Evolutionary conservation across 2,888 invertebrate genomes (phyloP).

Genomic region (Dilophus febrilis): DNA sequence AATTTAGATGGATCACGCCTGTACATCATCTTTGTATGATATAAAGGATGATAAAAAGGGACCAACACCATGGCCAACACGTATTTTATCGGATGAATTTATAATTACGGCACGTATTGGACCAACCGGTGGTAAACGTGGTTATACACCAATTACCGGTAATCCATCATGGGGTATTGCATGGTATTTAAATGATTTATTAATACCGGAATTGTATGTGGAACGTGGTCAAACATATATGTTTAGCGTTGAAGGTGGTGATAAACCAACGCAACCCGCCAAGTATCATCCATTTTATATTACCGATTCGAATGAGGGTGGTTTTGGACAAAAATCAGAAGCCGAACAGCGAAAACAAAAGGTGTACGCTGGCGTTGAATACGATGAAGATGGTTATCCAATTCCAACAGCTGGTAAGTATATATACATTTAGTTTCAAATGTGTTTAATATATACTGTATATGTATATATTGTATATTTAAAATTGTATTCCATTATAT

Average conservation of each 20-base stretch:
- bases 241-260: slow-evolving; percentile 73
- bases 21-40: slow-evolving; percentile 47
- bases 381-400: slow-evolving; percentile 57
- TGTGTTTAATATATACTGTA: not conserved
- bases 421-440: not conserved
- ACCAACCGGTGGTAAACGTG: slow-evolving; percentile 40
- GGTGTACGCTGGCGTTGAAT: slow-evolving; percentile 66
- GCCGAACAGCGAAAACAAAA: slow-evolving; percentile 51
- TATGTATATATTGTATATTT: slow-evolving; percentile 3
- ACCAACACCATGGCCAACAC: slow-evolving; percentile 52
- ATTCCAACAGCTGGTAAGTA: slow-evolving; percentile 55
- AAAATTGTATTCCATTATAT: no score
- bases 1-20: slow-evolving; percentile 48
- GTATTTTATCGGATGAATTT: slow-evolving; percentile 41
- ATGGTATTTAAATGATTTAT: slow-evolving; percentile 81
- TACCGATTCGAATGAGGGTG: slow-evolving; percentile 71
- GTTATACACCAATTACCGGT: slow-evolving; percentile 68
- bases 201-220: slow-evolving; percentile 78
- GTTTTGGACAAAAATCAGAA: slow-evolving; percentile 61
- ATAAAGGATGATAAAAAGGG: slow-evolving; percentile 39
- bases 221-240: slow-evolving; percentile 74
- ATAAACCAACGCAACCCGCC: slow-evolving; percentile 17
- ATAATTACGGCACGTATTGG: slow-evolving; percentile 63
- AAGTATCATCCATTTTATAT: slow-evolving; percentile 86
- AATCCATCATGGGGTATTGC: slow-evolving; percentile 76